Conservation (phyloP, 1,140 invertebrate genomes). For the Megalopta genalis region DNA sequence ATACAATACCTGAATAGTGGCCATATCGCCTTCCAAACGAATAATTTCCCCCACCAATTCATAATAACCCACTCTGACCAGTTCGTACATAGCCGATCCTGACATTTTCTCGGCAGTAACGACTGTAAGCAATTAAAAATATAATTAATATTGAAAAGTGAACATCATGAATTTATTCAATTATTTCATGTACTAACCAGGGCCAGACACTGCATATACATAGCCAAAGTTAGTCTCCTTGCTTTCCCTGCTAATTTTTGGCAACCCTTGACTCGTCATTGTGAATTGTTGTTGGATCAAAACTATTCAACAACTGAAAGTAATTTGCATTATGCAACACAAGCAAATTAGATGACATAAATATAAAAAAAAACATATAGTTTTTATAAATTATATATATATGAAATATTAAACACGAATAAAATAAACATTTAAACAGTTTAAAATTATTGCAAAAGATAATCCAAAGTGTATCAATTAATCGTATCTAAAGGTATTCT, state of each 20-base stretch:
- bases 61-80: conserved; percentile 98
- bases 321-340: not conserved
- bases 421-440: not conserved
- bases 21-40: conserved; percentile 99
- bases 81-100: conserved; percentile 99
- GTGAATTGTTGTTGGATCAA: conserved; percentile 55
- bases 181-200: conserved; percentile 85
- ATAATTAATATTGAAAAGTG: not conserved
- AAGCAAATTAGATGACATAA: not conserved
- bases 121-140: conserved; percentile 82
- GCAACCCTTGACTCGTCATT: conserved; percentile 80
- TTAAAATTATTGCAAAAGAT: not conserved
- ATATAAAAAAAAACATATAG: too few species aligned
- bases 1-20: conserved; percentile 94
- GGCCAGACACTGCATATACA: conserved; percentile 98
- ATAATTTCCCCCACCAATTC: conserved; percentile 99
- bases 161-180: conserved; percentile 24
- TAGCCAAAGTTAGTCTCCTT: conserved; percentile 95
- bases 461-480: not conserved
- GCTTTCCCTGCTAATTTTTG: conserved; percentile 91
- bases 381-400: not conserved
- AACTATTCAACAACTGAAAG: conserved; percentile 25
- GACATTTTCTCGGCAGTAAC: conserved; percentile 99
- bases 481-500: not conserved
- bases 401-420: not conserved